Evolutionary conservation across 2,113 vertebrate genomes (phyloP), one percentile per base, ranked within the genome.

Genomic region (Acrocephalus arundinaceus): DNA sequence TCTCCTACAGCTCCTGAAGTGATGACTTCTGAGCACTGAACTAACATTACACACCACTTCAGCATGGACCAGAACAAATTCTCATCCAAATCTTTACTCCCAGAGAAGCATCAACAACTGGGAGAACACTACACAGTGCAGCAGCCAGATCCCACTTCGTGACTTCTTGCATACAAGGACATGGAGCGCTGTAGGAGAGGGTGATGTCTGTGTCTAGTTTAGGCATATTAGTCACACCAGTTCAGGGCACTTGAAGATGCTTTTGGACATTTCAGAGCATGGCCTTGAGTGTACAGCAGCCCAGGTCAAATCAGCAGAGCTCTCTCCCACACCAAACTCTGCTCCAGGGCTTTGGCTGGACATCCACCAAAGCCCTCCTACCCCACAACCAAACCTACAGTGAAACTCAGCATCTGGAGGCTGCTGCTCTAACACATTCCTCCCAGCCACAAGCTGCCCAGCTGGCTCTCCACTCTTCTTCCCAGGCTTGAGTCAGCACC

Each of bases 131-230:
- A 16, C 20, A 45, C 7, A 39, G 19, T 9, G 9, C 62, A 61
- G 49, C 30, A 55, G 23, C 33, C 23, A 43, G 23, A 58, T n/a
- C 20, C 15, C 14, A 17, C 7, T 61, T 51, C 9, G 65, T 23
- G 28, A 49, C 43, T 76, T 71, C 27, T 51, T 21, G 13, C 3
- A 15, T 3, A 35, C 4, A 66, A 55, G 41, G 55, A 24, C 46
- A 18, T 15, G 3, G 5, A 80, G 20, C 8, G 2, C 19, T 39
- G 6, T 39, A 49, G 41, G 33, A 43, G 2, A 4, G 2, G 15
- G 14, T 7, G 13, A 65, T 43, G 17, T 5, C n/a, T 2, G 0
- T 1, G 3, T 25, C 18, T 33, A 58, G 11, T n/a, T 41, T 6
- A 48, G 22, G 19, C 6, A 15, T 1, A 30, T 22, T 12, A 28